These are phyloP conservation scores for Tyrophagus putrescentiae DNA, from an alignment of 1,140 invertebrate species.

Conservation along the genomic window DNA sequence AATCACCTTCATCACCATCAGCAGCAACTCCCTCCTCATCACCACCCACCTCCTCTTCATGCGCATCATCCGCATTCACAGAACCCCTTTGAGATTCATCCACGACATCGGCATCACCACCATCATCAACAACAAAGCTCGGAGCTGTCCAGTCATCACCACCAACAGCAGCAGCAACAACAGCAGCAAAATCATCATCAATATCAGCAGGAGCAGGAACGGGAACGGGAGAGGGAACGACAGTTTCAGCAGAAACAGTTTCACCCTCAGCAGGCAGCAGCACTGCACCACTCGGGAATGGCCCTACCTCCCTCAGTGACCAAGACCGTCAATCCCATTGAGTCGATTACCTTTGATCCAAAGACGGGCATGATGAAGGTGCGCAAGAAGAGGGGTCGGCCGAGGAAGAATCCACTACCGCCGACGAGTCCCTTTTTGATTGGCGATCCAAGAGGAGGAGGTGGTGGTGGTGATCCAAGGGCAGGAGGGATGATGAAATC, in stretches of 20 bases:
- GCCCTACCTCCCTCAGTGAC: neutral
- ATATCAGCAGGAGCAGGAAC: neutral
- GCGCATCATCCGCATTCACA: too few relatives aligned
- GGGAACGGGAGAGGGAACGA: neutral
- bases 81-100: too few relatives aligned
- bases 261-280: neutral
- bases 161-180: too few relatives aligned
- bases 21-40: too few relatives aligned
- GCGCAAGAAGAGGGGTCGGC: neutral
- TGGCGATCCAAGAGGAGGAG: too few relatives aligned
- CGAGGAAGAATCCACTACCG: constrained; percentile 1
- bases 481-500: too few relatives aligned
- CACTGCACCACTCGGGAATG: neutral
- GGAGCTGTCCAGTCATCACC: neutral
- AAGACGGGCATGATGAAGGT: neutral
- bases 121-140: too few relatives aligned
- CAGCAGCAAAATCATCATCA: neutral
- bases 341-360: neutral
- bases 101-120: too few relatives aligned
- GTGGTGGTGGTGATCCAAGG: too few relatives aligned
- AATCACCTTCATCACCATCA: neutral
- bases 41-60: too few relatives aligned
- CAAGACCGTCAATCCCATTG: neutral
- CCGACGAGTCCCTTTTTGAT: too few relatives aligned
- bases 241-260: neutral